Evolutionary conservation across 1,140 invertebrate genomes (phyloP).

Genomic region (Anagrus nilaparvatae): DNA sequence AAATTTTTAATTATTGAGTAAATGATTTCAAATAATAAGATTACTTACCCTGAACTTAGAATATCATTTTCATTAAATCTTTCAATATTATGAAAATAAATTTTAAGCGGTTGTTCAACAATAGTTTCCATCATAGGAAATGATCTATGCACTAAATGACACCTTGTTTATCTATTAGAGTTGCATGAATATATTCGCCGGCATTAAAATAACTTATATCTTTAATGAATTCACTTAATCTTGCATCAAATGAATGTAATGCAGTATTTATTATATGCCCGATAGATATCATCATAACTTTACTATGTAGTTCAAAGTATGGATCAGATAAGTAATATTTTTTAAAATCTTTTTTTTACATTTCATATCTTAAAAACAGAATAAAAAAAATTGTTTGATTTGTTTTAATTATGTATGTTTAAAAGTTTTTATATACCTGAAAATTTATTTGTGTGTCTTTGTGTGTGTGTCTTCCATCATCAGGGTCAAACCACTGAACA

Average conservation of each 20-base stretch:
- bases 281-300: slow-evolving; percentile 33
- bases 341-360: slow-evolving; percentile 29
- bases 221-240: slow-evolving; percentile 33
- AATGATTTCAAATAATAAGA: too few relatives aligned
- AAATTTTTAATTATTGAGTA: too few relatives aligned
- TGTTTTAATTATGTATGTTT: too few relatives aligned
- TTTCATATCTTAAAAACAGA: slow-evolving; percentile 28
- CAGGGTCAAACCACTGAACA: too few relatives aligned
- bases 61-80: slow-evolving; percentile 28
- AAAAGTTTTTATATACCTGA: too few relatives aligned
- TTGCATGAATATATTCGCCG: slow-evolving; percentile 24
- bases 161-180: slow-evolving; percentile 36
- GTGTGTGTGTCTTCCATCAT: too few relatives aligned
- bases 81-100: slow-evolving; percentile 35
- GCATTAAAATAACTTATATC: slow-evolving; percentile 38
- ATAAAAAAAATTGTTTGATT: too few relatives aligned
- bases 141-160: slow-evolving; percentile 37
- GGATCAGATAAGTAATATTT: slow-evolving; percentile 37
- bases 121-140: slow-evolving; percentile 35
- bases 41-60: slow-evolving; percentile 3
- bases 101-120: slow-evolving; percentile 33
- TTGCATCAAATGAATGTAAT: slow-evolving; percentile 33
- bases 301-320: slow-evolving; percentile 38
- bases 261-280: slow-evolving; percentile 31
- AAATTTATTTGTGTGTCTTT: too few relatives aligned